Evolutionary conservation across 2,888 invertebrate genomes (phyloP), one percentile per base, ranked within the genome.

Genomic region (Cheilosia variabilis): DNA sequence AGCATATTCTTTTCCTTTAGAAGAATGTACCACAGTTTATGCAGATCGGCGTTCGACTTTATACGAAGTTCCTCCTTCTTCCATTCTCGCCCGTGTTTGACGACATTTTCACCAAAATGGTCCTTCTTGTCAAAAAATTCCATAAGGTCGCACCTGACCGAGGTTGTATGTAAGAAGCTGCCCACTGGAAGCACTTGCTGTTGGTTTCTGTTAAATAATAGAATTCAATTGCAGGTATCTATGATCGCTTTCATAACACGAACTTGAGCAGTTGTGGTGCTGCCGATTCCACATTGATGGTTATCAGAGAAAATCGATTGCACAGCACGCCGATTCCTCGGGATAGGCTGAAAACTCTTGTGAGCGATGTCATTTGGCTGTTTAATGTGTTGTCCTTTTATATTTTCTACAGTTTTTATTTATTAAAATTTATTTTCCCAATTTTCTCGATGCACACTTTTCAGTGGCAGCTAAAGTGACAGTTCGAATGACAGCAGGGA

Each of bases 1-100:
- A 99, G 93, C 99, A 99, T 99, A 92, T 99, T 99, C 71, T 96
- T 94, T 93, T 99, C 99, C 93, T 99, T 99, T 68, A 99, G 92
- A 75, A 99, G 93, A 17, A 95, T 90, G 90, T 94, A 98, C 99
- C 99, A 99, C 79, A 99, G 93, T 93, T 99, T 98, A 91, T 99
- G 99, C 76, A 99, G 94, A 92, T 99, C 99, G 63, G 95, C 93
- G 91, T 98, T 99, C 58, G 98, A 98, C 92, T 99, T 99, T 60
- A 99, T 94, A 89, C 99, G 94, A 22, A 99, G 93, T 92, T 99
- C 99, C 87, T 98, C 98, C 73, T 93, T 92, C 82, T 93, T 95
- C 99, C 99, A 99, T 4, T 96, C 94, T 88, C 98, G 94, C 3
- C 99, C 98, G 66, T 95, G 95, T 93, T 95, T 95, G 7, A 98